A percentile compares a stretch with the other conserved stretches of the same genome.
Evolutionary conservation across 2,113 vertebrate species (phyloP).

Genomic region (Hymenochirus boettgeri): DNA sequence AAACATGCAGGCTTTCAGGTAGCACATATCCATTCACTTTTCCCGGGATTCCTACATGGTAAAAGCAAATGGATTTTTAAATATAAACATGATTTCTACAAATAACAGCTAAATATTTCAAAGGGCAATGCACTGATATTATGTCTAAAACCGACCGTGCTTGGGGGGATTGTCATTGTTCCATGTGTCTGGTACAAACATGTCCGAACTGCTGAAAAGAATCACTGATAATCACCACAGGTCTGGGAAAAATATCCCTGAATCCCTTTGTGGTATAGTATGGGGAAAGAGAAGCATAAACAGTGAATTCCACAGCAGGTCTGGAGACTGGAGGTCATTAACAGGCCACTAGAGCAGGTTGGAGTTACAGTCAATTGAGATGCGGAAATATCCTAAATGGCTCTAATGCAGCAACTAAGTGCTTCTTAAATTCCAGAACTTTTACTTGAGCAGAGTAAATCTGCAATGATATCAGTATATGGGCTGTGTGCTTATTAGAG

Average conservation of each 20-base stretch:
- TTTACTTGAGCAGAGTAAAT: constrained; percentile 66
- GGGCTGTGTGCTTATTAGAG: constrained; percentile 38
- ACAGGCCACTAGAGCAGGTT: constrained; percentile 76
- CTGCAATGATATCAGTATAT: constrained; percentile 63
- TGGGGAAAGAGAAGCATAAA: constrained; percentile 61
- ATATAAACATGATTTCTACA: no score
- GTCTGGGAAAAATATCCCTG: constrained; percentile 48
- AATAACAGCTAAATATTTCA: no score
- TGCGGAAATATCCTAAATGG: constrained; percentile 74
- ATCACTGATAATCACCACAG: neutral
- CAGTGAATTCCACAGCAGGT: constrained; percentile 71
- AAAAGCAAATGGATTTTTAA: no score
- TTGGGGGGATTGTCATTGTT: no score
- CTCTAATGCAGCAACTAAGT: constrained; percentile 76
- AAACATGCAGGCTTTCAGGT: no score
- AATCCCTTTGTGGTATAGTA: constrained; percentile 59
- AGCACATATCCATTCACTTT: no score
- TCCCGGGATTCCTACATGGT: no score
- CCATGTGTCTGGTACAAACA: no score
- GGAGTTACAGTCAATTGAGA: constrained; percentile 82
- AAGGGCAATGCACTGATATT: no score
- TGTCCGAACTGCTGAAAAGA: neutral
- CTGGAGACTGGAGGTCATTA: constrained; percentile 79
- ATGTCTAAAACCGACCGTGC: no score
- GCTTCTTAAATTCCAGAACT: constrained; percentile 84